Base-by-base conservation (phyloP, 2,888 invertebrate genomes). In the Machimus rusticus region DNA sequence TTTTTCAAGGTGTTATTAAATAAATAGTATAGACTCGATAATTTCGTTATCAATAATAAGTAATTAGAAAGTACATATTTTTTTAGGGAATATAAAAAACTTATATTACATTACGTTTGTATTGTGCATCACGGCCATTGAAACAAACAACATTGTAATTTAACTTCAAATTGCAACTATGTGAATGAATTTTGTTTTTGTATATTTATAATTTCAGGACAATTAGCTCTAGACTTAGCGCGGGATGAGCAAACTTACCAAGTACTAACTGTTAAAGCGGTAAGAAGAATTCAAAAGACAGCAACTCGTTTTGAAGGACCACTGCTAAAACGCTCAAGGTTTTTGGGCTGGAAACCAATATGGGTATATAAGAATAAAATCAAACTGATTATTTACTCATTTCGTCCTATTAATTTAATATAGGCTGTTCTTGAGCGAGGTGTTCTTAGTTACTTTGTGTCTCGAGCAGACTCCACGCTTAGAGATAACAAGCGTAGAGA, bases 401-500 rank as follows among this genome's bases (percentile, higher is more conserved):
- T 31, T 19, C 6, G 37, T 76, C 16, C 9, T 76, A 37, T 2
- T 43, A 79, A 19, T 79, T 23, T 43, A 23, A 46, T 82, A 0
- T 89, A 94, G 94, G 94, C 94, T 46, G 95, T 95, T 0, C 91
- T 95, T 0, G 95, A 95, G 89, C 93, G 95, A 88, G 95, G 96
- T 2, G 95, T 95, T 2, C 91, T 95, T 0, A 93, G 95, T 0
- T 95, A 95, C 92, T 94, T 94, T 92, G 93, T 93, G 55, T 93
- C 93, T 0, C 93, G 95, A 28, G 95, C 94, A 0, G 95, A 95
- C 90, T 95, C 95, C 3, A 94, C 94, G 1, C 93, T 93, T 1
- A 93, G 93, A 0, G 93, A 94, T 4, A 93, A 94, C 90, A 93
- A 92, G 89, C 91, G 94, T 82, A 94, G 94, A 89, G 94, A 94